phyloP scores from a whole-genome alignment of 1,140 invertebrate genomes.

The Ylistrum balloti region DNA sequence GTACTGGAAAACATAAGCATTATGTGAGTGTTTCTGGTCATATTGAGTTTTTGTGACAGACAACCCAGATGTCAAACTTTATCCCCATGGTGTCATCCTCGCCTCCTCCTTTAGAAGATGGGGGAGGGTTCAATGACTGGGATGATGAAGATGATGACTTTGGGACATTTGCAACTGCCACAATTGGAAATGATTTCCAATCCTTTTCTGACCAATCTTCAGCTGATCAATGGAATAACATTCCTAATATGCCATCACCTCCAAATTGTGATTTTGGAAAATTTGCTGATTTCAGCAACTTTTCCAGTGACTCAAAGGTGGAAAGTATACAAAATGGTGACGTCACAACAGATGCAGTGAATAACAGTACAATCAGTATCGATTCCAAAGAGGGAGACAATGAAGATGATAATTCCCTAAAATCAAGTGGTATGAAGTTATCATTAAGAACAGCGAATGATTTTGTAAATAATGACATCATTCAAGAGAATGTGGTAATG shows the following conservation, averaged over 20 bases:
- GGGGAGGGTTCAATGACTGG: constrained; percentile 60
- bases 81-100: constrained; percentile 77
- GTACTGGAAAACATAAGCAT: background rate
- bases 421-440: constrained; percentile 12
- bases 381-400: background rate
- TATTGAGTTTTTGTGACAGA: background rate
- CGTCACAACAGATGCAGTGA: background rate
- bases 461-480: background rate
- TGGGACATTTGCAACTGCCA: constrained; percentile 67
- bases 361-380: background rate
- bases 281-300: constrained; percentile 4
- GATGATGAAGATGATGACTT: constrained; percentile 76
- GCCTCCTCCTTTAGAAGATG: constrained; percentile 74
- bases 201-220: background rate
- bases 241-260: background rate
- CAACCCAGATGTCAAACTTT: constrained; percentile 70
- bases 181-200: constrained; percentile 20
- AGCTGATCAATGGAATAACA: constrained; percentile 42
- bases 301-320: background rate
- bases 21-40: background rate
- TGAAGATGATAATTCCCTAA: background rate
- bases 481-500: background rate
- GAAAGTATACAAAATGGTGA: background rate
- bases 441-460: background rate
- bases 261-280: constrained; percentile 4